Evolutionary conservation across 2,888 invertebrate genomes (phyloP), one percentile per base, ranked within the genome.

Genomic region (Baronia brevicornis): DNA sequence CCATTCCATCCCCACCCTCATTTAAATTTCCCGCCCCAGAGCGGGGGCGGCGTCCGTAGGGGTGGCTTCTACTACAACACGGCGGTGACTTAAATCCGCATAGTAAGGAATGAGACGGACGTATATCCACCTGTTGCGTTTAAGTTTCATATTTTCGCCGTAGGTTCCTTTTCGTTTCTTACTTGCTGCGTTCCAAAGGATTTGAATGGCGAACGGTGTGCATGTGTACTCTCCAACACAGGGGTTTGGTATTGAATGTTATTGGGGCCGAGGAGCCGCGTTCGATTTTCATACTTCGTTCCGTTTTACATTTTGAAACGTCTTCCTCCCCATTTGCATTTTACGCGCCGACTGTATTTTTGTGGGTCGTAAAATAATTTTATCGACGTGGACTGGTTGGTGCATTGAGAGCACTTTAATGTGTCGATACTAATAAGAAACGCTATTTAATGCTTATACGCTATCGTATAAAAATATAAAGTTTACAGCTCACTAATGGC

Each of bases 101-200:
- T 73, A 78, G 78, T 79, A 79, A 82, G 80, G 84, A 84, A 80
- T 80, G 84, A 82, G 84, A 84, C 70, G 71, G 70, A 60, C 58
- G 59, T 74, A 82, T 69, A 65, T 79, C 69, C 69, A 84, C 84
- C 79, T 84, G 84, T 84, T 82, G 84, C 82, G 74, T 63, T 60
- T 54, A 56, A 70, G 65, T 70, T 71, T 72, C 65, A 69, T 73
- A 78, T 78, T 80, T 80, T 78, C 73, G 69, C 69, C 60, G 62
- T 55, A 65, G 48, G 57, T 64, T 71, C 73, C 74, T 79, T 78
- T 78, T 68, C 72, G 59, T 73, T 73, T 73, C 77, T 78, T 77
- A 61, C 56, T n/a, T n/a, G n/a, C n/a, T 47, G 57, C 59, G 59
- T 60, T 65, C 60, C 54, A 59, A 72, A 69, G 75, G 74, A 70